phyloP scores from a whole-genome alignment of 2,888 invertebrate genomes.

The Linyphia triangularis region DNA sequence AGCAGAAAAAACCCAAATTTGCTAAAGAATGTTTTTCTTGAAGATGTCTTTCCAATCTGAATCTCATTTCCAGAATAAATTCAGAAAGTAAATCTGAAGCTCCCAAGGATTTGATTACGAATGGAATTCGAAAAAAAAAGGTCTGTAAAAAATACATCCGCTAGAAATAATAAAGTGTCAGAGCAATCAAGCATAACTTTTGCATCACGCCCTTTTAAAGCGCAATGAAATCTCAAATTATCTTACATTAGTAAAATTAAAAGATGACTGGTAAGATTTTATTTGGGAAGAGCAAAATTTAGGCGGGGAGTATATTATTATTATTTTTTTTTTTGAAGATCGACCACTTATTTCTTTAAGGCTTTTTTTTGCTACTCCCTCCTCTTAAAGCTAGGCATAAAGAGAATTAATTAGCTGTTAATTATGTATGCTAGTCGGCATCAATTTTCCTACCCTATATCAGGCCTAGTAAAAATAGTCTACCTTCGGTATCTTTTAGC shows the following conservation, averaged over 20 bases:
- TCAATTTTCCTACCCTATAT: slow-evolving; percentile 61
- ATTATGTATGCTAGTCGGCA: slow-evolving; percentile 73
- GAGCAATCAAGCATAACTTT: slow-evolving; percentile 66
- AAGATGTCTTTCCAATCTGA: slow-evolving; percentile 53
- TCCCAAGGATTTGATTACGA: slow-evolving; percentile 60
- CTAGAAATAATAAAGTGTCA: slow-evolving; percentile 70
- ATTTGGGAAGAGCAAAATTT: slow-evolving; percentile 66
- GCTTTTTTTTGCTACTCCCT: slow-evolving; percentile 33
- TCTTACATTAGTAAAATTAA: slow-evolving; percentile 71
- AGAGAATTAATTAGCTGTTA: slow-evolving; percentile 74
- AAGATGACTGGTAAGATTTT: slow-evolving; percentile 72
- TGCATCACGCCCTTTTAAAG: slow-evolving; percentile 53
- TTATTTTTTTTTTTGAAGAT: slow-evolving; percentile 66
- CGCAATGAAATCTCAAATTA: slow-evolving; percentile 71
- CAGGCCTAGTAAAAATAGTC: slow-evolving; percentile 58
- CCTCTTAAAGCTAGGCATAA: slow-evolving; percentile 47
- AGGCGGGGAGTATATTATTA: slow-evolving; percentile 61
- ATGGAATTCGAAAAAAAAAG: slow-evolving; percentile 17
- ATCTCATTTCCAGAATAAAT: slow-evolving; percentile 69
- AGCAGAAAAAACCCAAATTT: slow-evolving; percentile 23
- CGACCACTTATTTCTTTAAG: slow-evolving; percentile 51
- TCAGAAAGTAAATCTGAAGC: slow-evolving; percentile 52
- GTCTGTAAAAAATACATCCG: slow-evolving; percentile 12
- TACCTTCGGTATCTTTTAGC: slow-evolving; percentile 52
- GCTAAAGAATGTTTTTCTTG: slow-evolving; percentile 34